These are phyloP conservation scores for Laothoe populi DNA, from an alignment of 2,888 invertebrate species.

Conservation along the genomic window DNA sequence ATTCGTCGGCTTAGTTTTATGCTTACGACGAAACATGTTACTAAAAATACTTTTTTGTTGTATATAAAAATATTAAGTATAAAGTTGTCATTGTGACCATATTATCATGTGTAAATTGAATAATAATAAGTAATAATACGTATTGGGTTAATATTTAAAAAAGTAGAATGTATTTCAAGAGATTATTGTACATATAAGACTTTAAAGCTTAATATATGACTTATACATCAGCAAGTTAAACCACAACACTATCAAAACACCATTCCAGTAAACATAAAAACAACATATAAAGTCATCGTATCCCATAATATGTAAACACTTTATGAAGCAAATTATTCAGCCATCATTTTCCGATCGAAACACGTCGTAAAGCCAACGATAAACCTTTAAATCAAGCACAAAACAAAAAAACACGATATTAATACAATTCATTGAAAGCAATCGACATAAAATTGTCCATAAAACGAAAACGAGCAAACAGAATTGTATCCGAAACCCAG, in stretches of 20 bases:
- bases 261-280: slow-evolving; percentile 16
- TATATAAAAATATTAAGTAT: background rate
- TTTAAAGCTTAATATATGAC: background rate
- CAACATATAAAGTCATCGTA: slow-evolving; percentile 13
- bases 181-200: no score
- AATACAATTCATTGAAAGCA: slow-evolving; percentile 42
- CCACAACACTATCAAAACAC: slow-evolving; percentile 5
- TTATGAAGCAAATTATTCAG: slow-evolving; percentile 27
- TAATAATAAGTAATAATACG: no score
- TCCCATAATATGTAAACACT: slow-evolving; percentile 26
- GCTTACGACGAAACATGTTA: background rate
- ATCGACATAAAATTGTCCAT: slow-evolving; percentile 42
- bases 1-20: background rate
- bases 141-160: no score
- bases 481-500: slow-evolving; percentile 51
- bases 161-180: no score
- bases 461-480: slow-evolving; percentile 41
- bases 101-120: no score
- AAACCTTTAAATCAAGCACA: slow-evolving; percentile 26
- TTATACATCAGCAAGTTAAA: background rate
- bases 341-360: slow-evolving; percentile 26
- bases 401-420: slow-evolving; percentile 35
- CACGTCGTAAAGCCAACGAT: slow-evolving; percentile 23
- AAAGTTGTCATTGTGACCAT: background rate
- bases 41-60: background rate